phyloP scores from a whole-genome alignment of 1,140 invertebrate genomes.

The Goniozus legneri region DNA sequence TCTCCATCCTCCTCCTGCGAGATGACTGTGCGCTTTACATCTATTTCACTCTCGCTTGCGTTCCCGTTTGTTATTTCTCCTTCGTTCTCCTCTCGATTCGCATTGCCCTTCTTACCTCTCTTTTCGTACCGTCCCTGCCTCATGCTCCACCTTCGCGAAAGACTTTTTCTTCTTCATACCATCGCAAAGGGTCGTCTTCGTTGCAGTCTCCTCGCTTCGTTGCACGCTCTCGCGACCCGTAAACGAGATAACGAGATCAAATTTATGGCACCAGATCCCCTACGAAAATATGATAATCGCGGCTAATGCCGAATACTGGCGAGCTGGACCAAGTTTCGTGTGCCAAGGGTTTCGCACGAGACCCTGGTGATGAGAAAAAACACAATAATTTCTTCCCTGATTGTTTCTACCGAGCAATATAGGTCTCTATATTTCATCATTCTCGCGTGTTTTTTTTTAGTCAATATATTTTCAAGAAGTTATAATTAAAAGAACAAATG shows the following conservation, averaged over 20 bases:
- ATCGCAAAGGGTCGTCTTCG: conserved; percentile 17
- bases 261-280: conserved; percentile 52
- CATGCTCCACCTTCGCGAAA: conserved; percentile 11
- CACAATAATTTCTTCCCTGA: too few species aligned
- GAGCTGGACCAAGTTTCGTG: background rate
- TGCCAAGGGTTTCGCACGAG: too few species aligned
- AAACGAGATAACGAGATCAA: conserved; percentile 57
- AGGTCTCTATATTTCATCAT: too few species aligned
- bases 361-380: too few species aligned
- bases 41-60: conserved; percentile 20
- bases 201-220: conserved; percentile 28
- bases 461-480: too few species aligned
- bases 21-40: conserved; percentile 12
- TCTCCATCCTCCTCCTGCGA: conserved; percentile 31
- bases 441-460: too few species aligned
- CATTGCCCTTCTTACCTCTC: background rate
- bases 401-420: too few species aligned
- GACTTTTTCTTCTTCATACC: too few species aligned
- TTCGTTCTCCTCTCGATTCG: conserved; percentile 4
- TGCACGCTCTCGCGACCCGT: conserved; percentile 36
- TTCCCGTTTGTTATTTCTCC: conserved; percentile 4
- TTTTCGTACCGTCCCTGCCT: background rate
- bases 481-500: too few species aligned
- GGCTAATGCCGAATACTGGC: conserved; percentile 40
- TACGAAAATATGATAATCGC: conserved; percentile 53